Percentiles rank a stretch among this genome's conserved stretches.
Evolutionary conservation across 2,113 vertebrate species (phyloP).

Genomic region (Pristiophorus japonicus): DNA sequence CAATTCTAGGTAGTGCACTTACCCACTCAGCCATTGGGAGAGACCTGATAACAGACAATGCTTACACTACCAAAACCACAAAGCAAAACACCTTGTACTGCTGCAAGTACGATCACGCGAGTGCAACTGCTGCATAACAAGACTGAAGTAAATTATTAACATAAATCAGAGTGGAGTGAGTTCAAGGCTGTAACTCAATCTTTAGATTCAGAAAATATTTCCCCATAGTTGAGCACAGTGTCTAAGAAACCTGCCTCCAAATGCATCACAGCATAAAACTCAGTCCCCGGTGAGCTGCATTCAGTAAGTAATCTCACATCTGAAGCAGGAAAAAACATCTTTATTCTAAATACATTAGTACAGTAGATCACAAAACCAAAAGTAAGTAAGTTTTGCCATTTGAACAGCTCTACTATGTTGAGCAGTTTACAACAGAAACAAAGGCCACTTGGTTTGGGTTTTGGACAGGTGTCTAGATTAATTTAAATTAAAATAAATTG

Average conservation of each 20-base stretch:
- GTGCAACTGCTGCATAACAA: neutral
- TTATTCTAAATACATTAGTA: neutral
- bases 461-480: neutral
- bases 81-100: neutral
- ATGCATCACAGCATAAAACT: neutral
- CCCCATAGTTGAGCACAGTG: neutral
- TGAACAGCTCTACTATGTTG: neutral
- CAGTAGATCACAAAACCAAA: neutral
- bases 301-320: neutral
- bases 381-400: neutral
- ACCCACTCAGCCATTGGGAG: neutral
- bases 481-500: neutral
- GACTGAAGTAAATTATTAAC: neutral
- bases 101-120: neutral
- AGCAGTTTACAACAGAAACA: neutral
- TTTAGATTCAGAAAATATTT: neutral
- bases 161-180: neutral
- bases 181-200: neutral
- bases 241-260: neutral
- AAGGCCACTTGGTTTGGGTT: too few relatives aligned
- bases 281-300: neutral
- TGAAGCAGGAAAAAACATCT: neutral
- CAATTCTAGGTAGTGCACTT: neutral
- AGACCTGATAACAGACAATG: neutral
- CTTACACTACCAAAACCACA: neutral